Evolutionary conservation across 2,113 vertebrate species (phyloP), one percentile per base, ranked within the genome.

Genomic region (Hepsetus odoe): DNA sequence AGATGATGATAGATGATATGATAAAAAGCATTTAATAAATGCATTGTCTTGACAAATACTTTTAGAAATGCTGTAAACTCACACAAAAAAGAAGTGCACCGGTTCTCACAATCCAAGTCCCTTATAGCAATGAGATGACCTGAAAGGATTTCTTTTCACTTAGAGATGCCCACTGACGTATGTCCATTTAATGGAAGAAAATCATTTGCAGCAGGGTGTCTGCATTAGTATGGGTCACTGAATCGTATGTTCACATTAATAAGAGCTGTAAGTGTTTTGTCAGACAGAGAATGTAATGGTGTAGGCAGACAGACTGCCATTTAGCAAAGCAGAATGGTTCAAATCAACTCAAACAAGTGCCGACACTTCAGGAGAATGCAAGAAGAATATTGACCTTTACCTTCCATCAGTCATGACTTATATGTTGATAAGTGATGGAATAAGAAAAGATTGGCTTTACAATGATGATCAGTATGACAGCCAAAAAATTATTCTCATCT

Each of bases 141-240:
- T 44, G 1, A 44, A 14, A 44, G 42, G 12, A 44, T 5, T 38
- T 5, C 35, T 38, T 44, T 16, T 14, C 42, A 11, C 12, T 11
- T 61, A 30, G 28, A 61, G 28, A 32, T 32, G 26, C 13, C 58
- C 26, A 61, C 28, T 61, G 58, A 61, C 28, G 26, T 28, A 61
- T 32, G 58, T 61, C 58, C 24, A 32, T 61, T 61, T 61, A 61
- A 61, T 61, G 13, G 26, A 61, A 16, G 49, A 51, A 51, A 51
- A 61, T 61, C 2, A 61, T 30, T 61, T 59, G 24, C 56, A 28
- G 56, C 13, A 32, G 58, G 58, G 58, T 61, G 58, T 61, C 58
- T 61, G 58, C 58, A 61, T 61, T 61, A 61, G 58, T 61, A 11
- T 18, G 58, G 26, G 58, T 16, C 24, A 61, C 49, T 32, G 14